These are phyloP conservation scores for Pristionchus maxplancki DNA, from an alignment of 2,888 invertebrate species.

Conservation along the genomic window DNA sequence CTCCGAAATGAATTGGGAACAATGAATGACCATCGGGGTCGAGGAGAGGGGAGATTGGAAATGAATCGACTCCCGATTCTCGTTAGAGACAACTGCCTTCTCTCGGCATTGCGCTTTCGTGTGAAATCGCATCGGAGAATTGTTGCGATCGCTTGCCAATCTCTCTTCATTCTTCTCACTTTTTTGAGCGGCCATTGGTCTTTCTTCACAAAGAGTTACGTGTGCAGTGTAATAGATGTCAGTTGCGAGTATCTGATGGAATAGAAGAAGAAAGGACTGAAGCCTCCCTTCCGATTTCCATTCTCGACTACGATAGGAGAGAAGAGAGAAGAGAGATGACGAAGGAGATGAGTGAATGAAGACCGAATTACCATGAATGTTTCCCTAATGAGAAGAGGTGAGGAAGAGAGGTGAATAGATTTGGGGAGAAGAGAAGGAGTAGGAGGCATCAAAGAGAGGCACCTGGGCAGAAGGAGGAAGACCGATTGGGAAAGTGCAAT, in stretches of 20 bases:
- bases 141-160: not conserved
- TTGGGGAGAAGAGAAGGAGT: conserved; percentile 16
- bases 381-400: conserved; percentile 37
- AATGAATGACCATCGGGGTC: not conserved
- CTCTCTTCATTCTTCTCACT: conserved; percentile 15
- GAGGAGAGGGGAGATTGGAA: not conserved
- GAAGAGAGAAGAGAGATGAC: conserved; percentile 1
- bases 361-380: conserved; percentile 43
- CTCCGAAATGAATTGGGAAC: conserved; percentile 2
- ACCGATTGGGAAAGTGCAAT: conserved; percentile 28
- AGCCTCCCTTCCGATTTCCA: not conserved
- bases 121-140: not conserved
- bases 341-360: not conserved
- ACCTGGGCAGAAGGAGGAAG: not conserved
- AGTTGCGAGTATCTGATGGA: conserved; percentile 44
- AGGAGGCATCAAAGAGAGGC: not conserved
- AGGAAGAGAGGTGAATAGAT: not conserved
- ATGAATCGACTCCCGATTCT: not conserved
- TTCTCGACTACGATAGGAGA: conserved; percentile 17
- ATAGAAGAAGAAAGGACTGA: conserved; percentile 34
- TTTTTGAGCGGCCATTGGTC: conserved; percentile 29
- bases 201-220: conserved; percentile 45
- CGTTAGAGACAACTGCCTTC: conserved; percentile 32
- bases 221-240: conserved; percentile 49
- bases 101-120: conserved; percentile 30